Conservation (phyloP, 2,113 vertebrate genomes). For the Agapornis roseicollis region DNA sequence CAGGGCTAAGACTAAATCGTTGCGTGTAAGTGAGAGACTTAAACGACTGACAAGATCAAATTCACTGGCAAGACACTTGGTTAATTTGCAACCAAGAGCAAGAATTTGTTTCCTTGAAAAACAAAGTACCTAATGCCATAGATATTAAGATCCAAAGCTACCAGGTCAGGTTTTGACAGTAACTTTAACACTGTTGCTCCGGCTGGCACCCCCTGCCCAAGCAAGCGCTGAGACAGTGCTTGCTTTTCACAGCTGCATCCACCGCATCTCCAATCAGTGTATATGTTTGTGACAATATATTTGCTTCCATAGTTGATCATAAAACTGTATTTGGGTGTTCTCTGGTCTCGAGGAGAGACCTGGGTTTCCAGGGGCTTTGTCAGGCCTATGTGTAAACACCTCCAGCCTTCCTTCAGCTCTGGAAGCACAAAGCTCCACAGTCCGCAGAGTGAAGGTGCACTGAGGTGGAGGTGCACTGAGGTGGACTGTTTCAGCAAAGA, state of each 20-base stretch:
- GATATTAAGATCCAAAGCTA: not conserved
- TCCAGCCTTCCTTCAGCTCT: not conserved
- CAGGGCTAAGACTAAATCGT: not conserved
- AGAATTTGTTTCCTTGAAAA: constrained; percentile 35
- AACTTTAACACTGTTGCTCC: not conserved
- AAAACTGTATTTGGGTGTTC: not conserved
- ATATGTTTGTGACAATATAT: not conserved
- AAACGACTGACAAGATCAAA: constrained; percentile 29
- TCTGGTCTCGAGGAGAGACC: not conserved
- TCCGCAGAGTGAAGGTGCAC: not conserved
- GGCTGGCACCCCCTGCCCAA: not conserved
- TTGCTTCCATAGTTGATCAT: not conserved
- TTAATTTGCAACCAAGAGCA: constrained; percentile 41
- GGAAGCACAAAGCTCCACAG: not conserved
- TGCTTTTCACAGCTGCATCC: fast-evolving
- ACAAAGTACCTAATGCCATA: not conserved
- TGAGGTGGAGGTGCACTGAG: not conserved
- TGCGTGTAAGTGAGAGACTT: not conserved
- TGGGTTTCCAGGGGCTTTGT: fast-evolving
- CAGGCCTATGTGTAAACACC: not conserved
- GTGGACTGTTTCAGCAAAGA: fast-evolving
- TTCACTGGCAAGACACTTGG: not conserved
- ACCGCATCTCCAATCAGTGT: fast-evolving
- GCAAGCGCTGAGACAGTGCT: not conserved
- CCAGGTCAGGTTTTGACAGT: not conserved